Evolutionary conservation across 2,797 vertebrate species (phyloP).

Genomic region (Leptodactylus fallax): DNA sequence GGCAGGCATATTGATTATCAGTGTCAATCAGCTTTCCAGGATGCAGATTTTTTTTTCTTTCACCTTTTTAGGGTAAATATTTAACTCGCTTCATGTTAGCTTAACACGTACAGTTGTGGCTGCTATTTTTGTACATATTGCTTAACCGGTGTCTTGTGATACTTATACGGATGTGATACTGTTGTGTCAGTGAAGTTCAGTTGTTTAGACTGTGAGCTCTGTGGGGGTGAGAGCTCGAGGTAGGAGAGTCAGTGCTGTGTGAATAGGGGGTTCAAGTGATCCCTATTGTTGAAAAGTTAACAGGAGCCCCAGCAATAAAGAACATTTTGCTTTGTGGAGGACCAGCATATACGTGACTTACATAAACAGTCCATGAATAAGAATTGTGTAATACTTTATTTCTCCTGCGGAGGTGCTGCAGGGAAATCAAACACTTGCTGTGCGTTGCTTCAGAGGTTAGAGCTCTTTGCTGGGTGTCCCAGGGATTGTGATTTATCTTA

Average conservation of each 20-base stretch:
- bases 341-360: not conserved
- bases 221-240: not conserved
- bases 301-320: too few relatives aligned
- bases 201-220: not conserved
- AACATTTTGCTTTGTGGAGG: not conserved
- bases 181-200: not conserved
- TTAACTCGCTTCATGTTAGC: not conserved
- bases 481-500: too few relatives aligned
- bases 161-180: slow-evolving; percentile 39
- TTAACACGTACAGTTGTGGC: not conserved
- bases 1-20: not conserved
- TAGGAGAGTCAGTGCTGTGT: not conserved
- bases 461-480: too few relatives aligned
- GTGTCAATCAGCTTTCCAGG: not conserved
- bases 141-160: slow-evolving; percentile 38
- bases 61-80: not conserved
- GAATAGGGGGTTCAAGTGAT: not conserved
- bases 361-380: not conserved
- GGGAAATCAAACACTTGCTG: not conserved
- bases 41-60: too few relatives aligned
- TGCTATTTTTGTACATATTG: slow-evolving; percentile 10
- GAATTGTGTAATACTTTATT: not conserved
- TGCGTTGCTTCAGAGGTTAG: not conserved
- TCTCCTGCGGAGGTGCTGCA: not conserved
- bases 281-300: not conserved